phyloP scores from a whole-genome alignment of 2,113 vertebrate genomes.

The Nansenia antarctica region DNA sequence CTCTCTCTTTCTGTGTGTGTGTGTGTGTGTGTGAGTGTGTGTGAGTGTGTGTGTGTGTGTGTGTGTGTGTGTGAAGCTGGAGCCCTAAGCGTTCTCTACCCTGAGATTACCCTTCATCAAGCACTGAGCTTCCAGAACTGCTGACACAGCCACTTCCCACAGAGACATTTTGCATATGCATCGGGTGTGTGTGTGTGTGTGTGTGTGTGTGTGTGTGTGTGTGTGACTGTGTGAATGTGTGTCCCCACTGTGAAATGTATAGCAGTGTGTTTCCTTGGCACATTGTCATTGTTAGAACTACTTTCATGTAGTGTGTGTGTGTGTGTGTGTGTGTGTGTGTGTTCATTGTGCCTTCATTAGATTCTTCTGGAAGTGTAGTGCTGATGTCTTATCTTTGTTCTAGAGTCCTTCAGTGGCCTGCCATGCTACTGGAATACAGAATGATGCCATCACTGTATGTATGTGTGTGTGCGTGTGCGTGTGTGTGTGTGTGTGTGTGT shows the following conservation, averaged over 20 bases:
- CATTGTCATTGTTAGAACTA: neutral
- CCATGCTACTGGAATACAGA: too few species aligned
- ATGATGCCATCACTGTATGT: too few species aligned
- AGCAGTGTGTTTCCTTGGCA: constrained; percentile 36
- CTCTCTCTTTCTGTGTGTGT: neutral
- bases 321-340: too few species aligned
- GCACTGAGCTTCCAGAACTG: constrained; percentile 55
- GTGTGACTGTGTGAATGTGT: constrained; percentile 12
- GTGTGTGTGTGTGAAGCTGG: neutral
- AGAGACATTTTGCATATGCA: constrained; percentile 65
- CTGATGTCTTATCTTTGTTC: constrained; percentile 7
- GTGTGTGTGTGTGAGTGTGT: constrained; percentile 9
- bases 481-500: neutral
- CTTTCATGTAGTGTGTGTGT: too few species aligned
- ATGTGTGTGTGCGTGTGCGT: constrained; percentile 11
- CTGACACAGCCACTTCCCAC: constrained; percentile 63
- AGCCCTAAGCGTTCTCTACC: constrained; percentile 52
- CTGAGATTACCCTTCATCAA: constrained; percentile 69
- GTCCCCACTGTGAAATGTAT: too few species aligned
- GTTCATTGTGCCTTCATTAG: too few species aligned
- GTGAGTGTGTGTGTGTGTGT: constrained; percentile 2
- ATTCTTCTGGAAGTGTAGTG: too few species aligned
- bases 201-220: constrained; percentile 21
- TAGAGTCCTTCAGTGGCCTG: constrained; percentile 12
- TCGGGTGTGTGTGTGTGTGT: constrained; percentile 40